Evolutionary conservation across 1,140 invertebrate species (phyloP).

Genomic region (Ptiloglossa arizonensis): DNA sequence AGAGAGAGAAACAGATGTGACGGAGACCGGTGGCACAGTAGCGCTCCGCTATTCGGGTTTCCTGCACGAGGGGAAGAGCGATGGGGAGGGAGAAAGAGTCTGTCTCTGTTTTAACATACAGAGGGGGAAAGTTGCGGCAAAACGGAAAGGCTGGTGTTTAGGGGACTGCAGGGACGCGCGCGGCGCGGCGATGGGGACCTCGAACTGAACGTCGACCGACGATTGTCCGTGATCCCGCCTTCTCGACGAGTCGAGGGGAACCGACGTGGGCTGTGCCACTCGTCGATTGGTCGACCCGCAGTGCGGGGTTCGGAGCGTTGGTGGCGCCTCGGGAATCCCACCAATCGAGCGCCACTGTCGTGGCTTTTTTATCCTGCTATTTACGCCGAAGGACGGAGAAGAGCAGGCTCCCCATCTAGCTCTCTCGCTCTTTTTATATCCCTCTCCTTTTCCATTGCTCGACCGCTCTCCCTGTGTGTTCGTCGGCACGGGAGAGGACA

Average conservation of each 20-base stretch:
- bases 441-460: constrained; percentile 43
- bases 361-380: constrained; percentile 78
- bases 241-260: constrained; percentile 65
- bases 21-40: constrained; percentile 50
- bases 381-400: constrained; percentile 70
- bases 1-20: background rate
- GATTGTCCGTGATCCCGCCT: constrained; percentile 60
- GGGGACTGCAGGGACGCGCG: constrained; percentile 38
- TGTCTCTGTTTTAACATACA: constrained; percentile 44
- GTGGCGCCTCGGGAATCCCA: constrained; percentile 67
- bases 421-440: constrained; percentile 47
- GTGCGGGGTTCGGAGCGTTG: constrained; percentile 65
- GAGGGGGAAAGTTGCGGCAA: constrained; percentile 48
- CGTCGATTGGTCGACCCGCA: constrained; percentile 70
- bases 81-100: background rate
- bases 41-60: constrained; percentile 68
- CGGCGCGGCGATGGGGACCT: constrained; percentile 35
- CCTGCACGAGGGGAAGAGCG: constrained; percentile 43
- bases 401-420: constrained; percentile 49
- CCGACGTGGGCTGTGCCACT: constrained; percentile 75
- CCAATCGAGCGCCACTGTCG: constrained; percentile 75
- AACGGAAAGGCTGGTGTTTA: constrained; percentile 43
- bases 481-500: constrained; percentile 71
- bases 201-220: constrained; percentile 50
- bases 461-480: constrained; percentile 55